phyloP scores from a whole-genome alignment of 1,140 invertebrate genomes.

The Cotesia glomerata region DNA sequence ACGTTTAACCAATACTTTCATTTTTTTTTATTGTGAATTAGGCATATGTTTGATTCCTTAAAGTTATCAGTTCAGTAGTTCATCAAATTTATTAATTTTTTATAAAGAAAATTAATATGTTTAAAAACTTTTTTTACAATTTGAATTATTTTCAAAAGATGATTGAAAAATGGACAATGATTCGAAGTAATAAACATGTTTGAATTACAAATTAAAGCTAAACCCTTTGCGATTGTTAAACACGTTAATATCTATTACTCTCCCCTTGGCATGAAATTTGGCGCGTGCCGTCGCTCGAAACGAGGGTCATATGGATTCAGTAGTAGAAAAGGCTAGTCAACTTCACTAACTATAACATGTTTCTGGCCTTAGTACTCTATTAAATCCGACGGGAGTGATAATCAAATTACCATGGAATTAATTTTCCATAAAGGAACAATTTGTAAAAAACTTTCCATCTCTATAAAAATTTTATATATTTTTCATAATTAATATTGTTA shows the following conservation, averaged over 20 bases:
- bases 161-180: not conserved
- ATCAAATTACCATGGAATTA: not conserved
- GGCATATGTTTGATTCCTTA: no score
- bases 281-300: not conserved
- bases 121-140: no score
- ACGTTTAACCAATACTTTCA: no score
- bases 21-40: no score
- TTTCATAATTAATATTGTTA: no score
- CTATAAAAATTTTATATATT: no score
- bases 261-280: not conserved
- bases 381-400: not conserved
- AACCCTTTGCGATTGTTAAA: conserved; percentile 15
- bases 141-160: not conserved
- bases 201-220: not conserved
- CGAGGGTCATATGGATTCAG: not conserved
- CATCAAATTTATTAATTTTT: no score
- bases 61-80: no score
- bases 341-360: not conserved
- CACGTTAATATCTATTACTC: conserved; percentile 19
- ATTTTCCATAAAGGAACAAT: no score
- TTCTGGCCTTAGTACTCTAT: not conserved
- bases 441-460: no score
- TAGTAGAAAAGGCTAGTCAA: conserved; percentile 8
- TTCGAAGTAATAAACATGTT: not conserved
- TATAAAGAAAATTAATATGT: no score